Conservation (phyloP, 2,888 invertebrate species). For the Lasioglossum malachurum region DNA sequence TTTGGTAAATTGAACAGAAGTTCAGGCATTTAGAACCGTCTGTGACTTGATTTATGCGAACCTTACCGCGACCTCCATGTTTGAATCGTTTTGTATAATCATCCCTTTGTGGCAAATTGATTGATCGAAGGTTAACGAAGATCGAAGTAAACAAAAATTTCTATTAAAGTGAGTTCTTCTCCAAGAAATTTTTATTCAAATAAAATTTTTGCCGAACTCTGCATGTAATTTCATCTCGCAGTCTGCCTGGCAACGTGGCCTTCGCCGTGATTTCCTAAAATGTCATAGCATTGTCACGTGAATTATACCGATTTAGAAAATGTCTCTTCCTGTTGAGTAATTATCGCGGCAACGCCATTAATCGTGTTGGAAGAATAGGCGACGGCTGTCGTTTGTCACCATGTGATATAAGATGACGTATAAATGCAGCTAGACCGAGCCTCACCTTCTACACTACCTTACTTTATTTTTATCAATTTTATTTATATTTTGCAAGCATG, state of each 20-base stretch:
- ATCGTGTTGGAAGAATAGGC: not conserved
- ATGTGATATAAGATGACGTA: not conserved
- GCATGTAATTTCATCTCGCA: constrained; percentile 27
- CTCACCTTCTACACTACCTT: not conserved
- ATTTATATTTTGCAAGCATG: not conserved
- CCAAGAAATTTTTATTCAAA: not conserved
- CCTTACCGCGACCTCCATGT: too few species aligned
- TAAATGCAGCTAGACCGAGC: not conserved
- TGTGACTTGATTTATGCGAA: constrained; percentile 36
- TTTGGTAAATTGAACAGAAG: too few species aligned
- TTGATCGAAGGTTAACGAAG: constrained; percentile 1
- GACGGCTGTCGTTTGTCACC: not conserved
- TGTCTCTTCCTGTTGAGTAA: constrained; percentile 19
- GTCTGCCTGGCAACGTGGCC: constrained; percentile 42
- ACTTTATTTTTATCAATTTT: not conserved
- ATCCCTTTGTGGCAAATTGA: too few species aligned
- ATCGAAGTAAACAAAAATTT: too few species aligned
- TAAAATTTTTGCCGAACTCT: too few species aligned
- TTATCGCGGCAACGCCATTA: not conserved
- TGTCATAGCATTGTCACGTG: constrained; percentile 49
- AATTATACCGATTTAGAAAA: constrained; percentile 27
- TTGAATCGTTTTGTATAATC: too few species aligned
- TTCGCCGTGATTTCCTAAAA: constrained; percentile 28
- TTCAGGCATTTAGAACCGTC: not conserved
- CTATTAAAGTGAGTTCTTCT: too few species aligned